phyloP scores from a whole-genome alignment of 2,888 invertebrate genomes.

The Drosophila anceps region DNA sequence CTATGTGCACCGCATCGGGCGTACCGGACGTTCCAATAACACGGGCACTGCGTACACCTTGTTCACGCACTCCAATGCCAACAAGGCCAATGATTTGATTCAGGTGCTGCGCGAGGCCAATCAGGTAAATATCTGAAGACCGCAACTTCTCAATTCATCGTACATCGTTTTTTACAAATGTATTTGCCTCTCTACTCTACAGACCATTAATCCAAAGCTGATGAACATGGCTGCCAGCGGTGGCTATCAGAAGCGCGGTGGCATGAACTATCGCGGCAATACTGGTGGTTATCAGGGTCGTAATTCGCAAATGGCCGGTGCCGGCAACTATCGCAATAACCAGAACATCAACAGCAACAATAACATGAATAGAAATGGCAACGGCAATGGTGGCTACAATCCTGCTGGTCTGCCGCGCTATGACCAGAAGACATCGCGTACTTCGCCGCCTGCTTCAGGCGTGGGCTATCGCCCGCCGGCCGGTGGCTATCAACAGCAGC shows the following conservation, averaged over 20 bases:
- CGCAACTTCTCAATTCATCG: neutral
- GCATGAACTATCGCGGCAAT: conserved; percentile 74
- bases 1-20: conserved; percentile 96
- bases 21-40: conserved; percentile 96
- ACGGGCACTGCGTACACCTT: conserved; percentile 98
- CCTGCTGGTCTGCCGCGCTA: conserved; percentile 55
- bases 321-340: conserved; percentile 62
- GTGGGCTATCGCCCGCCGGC: conserved; percentile 60
- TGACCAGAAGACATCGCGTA: conserved; percentile 61
- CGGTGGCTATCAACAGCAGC: conserved; percentile 56
- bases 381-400: conserved; percentile 42
- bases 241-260: conserved; percentile 78
- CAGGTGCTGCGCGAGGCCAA: conserved; percentile 97
- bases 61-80: conserved; percentile 95
- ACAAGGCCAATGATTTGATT: conserved; percentile 96
- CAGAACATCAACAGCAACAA: conserved; percentile 56
- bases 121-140: conserved; percentile 87
- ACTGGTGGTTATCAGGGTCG: conserved; percentile 78
- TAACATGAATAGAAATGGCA: conserved; percentile 51
- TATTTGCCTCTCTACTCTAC: neutral
- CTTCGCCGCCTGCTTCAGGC: conserved; percentile 58
- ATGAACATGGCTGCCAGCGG: conserved; percentile 88
- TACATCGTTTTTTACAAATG: neutral
- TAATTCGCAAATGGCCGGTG: conserved; percentile 66
- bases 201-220: conserved; percentile 94